Percentiles rank a stretch among this genome's conserved stretches.
Evolutionary conservation across 2,888 invertebrate genomes (phyloP).

Genomic region (Erannis defoliaria): DNA sequence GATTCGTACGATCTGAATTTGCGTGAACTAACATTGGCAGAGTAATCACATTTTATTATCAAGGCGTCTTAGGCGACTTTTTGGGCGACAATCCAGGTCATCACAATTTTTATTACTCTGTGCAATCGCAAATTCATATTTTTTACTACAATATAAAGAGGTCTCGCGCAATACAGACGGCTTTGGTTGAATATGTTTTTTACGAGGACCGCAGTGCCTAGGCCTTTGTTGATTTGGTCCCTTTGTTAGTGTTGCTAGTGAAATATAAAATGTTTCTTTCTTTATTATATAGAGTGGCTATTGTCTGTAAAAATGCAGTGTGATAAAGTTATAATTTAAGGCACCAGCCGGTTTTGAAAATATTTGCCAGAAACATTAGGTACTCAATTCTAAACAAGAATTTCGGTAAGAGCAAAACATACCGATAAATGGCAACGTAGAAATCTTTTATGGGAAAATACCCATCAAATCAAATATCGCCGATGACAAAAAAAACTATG

Average conservation of each 20-base stretch:
- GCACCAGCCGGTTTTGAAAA: too few relatives aligned
- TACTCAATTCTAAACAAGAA: too few relatives aligned
- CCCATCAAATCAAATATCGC: too few relatives aligned
- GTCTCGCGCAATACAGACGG: constrained; percentile 17
- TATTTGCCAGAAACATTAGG: too few relatives aligned
- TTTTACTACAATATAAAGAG: constrained; percentile 33
- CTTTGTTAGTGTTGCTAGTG: constrained; percentile 20
- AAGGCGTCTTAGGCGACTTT: not conserved
- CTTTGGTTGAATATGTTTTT: constrained; percentile 22
- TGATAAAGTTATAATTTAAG: not conserved
- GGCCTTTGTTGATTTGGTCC: constrained; percentile 20
- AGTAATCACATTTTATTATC: too few relatives aligned
- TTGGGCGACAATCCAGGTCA: constrained; percentile 32
- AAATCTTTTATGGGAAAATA: too few relatives aligned
- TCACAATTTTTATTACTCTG: constrained; percentile 34
- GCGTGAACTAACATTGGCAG: too few relatives aligned
- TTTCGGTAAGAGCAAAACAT: too few relatives aligned
- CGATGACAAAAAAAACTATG: too few relatives aligned
- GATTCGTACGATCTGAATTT: too few relatives aligned
- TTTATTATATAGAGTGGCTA: not conserved
- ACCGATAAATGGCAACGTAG: too few relatives aligned
- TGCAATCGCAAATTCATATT: constrained; percentile 27
- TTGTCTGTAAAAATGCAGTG: not conserved
- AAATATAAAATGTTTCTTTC: constrained; percentile 11
- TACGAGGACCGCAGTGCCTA: constrained; percentile 11